Conservation (phyloP, 2,797 vertebrate genomes). For the Mus spretus region DNA sequence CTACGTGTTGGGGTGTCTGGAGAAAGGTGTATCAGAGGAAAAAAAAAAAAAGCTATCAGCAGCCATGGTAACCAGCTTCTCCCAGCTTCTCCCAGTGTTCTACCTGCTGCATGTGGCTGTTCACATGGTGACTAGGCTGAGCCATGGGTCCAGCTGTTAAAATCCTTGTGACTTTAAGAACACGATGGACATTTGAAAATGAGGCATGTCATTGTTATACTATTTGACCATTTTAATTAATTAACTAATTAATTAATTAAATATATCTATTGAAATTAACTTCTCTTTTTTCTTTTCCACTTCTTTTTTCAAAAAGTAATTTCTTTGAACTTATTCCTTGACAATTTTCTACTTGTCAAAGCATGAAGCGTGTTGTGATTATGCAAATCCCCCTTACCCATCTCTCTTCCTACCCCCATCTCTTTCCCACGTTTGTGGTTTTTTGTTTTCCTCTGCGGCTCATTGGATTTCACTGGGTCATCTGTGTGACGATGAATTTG, state of each 20-base stretch:
- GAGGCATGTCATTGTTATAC: not conserved
- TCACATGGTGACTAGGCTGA: too few species aligned
- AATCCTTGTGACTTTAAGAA: not conserved
- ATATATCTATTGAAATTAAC: not conserved
- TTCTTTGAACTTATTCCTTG: not conserved
- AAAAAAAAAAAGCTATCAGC: not conserved
- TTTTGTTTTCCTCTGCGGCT: too few species aligned
- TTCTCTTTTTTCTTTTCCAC: not conserved
- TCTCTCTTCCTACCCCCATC: not conserved
- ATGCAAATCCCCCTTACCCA: not conserved
- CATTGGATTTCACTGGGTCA: not conserved
- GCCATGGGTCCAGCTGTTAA: not conserved
- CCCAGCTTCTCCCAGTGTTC: not conserved
- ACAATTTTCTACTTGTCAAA: not conserved
- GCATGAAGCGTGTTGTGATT: not conserved
- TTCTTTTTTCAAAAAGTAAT: not conserved
- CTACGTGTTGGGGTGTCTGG: slow-evolving; percentile 63
- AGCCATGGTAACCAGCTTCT: too few species aligned
- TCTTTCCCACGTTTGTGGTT: too few species aligned
- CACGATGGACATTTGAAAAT: not conserved
- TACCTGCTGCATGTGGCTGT: not conserved
- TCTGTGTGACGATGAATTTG: not conserved
- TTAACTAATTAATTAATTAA: too few species aligned
- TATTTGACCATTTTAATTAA: too few species aligned
- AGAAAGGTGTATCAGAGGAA: not conserved